These are phyloP conservation scores for Myrmophylax atrothorax DNA, from an alignment of 2,113 vertebrate genomes.

Conservation along the genomic window DNA sequence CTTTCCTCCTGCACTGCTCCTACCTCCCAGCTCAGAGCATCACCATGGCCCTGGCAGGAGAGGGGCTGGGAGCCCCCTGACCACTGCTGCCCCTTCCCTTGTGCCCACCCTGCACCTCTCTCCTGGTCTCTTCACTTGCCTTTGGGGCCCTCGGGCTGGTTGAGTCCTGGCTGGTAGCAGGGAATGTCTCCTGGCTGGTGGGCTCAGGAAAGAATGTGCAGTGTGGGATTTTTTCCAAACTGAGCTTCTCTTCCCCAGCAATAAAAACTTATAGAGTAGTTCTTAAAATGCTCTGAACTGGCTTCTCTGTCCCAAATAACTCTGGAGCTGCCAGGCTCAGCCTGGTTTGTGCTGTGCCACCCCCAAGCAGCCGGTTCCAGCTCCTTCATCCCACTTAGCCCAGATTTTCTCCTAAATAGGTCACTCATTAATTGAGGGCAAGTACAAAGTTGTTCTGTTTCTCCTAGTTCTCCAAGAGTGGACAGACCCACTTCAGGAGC, in stretches of 20 bases:
- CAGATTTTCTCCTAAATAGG: constrained; percentile 49
- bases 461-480: background rate
- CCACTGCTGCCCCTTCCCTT: rapidly evolving
- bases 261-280: background rate
- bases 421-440: constrained; percentile 37
- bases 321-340: background rate
- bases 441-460: constrained; percentile 33
- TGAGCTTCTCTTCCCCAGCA: background rate
- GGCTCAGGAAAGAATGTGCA: background rate
- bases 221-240: rapidly evolving
- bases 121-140: background rate
- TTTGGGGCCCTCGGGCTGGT: rapidly evolving
- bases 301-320: background rate
- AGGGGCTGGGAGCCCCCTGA: background rate
- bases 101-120: background rate
- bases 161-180: background rate
- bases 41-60: background rate
- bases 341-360: background rate
- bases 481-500: background rate
- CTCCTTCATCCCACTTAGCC: constrained; percentile 49
- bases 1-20: background rate
- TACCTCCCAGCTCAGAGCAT: background rate
- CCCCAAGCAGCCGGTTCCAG: background rate
- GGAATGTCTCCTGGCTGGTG: background rate
- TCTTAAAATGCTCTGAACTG: background rate